Evolutionary conservation across 2,888 invertebrate genomes (phyloP).

Genomic region (Mythimna ferrago): DNA sequence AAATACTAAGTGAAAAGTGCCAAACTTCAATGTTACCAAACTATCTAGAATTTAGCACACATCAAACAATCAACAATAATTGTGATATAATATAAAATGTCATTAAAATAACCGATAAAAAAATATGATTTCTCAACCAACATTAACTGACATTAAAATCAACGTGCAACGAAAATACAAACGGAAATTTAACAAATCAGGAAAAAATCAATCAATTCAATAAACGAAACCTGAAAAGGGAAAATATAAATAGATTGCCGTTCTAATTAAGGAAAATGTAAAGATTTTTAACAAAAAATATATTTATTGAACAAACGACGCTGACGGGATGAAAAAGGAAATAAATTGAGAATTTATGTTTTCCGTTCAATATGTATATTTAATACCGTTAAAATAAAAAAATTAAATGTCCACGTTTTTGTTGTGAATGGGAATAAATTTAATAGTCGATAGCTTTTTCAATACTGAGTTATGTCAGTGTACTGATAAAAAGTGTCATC

Average conservation of each 20-base stretch:
- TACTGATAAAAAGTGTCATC: slow-evolving; percentile 18
- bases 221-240: slow-evolving; percentile 12
- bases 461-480: slow-evolving; percentile 12
- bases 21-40: neutral
- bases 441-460: slow-evolving; percentile 7
- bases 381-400: neutral
- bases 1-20: too few relatives aligned
- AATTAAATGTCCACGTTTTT: slow-evolving; percentile 15
- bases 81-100: neutral
- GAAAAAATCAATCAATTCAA: slow-evolving; percentile 17
- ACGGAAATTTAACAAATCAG: neutral
- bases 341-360: slow-evolving; percentile 51
- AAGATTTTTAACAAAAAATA: slow-evolving; percentile 37
- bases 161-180: neutral
- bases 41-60: neutral
- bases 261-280: slow-evolving; percentile 50
- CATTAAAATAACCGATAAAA: neutral
- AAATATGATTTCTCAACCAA: neutral
- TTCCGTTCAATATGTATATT: slow-evolving; percentile 32
- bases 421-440: slow-evolving; percentile 10
- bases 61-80: neutral
- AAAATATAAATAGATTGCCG: slow-evolving; percentile 29
- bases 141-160: neutral
- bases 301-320: slow-evolving; percentile 30
- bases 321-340: slow-evolving; percentile 27